phyloP scores from a whole-genome alignment of 2,797 vertebrate genomes.

The Ciconia nigra region DNA sequence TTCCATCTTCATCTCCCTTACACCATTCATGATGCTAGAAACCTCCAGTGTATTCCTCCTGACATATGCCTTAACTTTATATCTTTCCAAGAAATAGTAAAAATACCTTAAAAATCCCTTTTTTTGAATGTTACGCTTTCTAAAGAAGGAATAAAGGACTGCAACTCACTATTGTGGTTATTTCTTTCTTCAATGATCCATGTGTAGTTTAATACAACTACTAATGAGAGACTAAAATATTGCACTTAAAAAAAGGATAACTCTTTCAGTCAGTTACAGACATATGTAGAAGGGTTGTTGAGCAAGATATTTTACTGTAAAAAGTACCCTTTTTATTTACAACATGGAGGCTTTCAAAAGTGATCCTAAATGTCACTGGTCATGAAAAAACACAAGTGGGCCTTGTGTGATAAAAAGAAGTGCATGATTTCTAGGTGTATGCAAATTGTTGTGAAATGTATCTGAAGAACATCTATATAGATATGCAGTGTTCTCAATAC shows the following conservation, averaged over 20 bases:
- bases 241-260: neutral
- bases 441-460: neutral
- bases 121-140: neutral
- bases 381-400: neutral
- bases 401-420: neutral
- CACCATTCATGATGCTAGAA: neutral
- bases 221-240: neutral
- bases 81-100: neutral
- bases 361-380: neutral
- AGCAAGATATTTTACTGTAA: neutral
- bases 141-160: neutral
- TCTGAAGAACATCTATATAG: neutral
- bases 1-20: neutral
- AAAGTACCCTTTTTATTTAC: neutral
- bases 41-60: neutral
- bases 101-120: neutral
- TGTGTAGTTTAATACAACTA: neutral
- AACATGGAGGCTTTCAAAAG: neutral
- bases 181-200: neutral
- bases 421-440: neutral
- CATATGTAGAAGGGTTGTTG: neutral
- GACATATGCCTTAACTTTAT: neutral
- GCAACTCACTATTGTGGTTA: neutral
- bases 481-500: neutral
- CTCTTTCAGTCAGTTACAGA: neutral